Evolutionary conservation across 2,888 invertebrate genomes (phyloP), one percentile per base, ranked within the genome.

Genomic region (Orthonychiurus folsomi): DNA sequence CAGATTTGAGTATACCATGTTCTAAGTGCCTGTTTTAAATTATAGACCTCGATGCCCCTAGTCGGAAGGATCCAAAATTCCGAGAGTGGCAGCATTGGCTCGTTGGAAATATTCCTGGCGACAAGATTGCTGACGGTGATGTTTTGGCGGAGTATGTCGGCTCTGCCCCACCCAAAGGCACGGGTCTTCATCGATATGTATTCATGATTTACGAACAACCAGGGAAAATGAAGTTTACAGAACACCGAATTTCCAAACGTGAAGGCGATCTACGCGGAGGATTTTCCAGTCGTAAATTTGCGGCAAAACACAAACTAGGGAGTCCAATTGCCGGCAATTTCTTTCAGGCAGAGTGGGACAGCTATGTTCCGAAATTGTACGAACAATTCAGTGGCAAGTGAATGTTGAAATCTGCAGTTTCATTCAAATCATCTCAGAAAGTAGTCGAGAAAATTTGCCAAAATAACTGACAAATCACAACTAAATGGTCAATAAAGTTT

Each of bases 311-410:
- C 76, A 82, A 84, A 1, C 79, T 94, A 18, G 90, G 88, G 0
- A 79, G 84, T 57, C 92, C 93, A 0, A 79, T 93, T 23, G 90
- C 90, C 60, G 93, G 89, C 20, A 94, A 93, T 76, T 86, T 92
- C 75, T 94, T 85, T 76, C 86, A 87, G 75, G 92, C 93, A 0
- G 84, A 89, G 76, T 93, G 83, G 77, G 93, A 94, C 75, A 88
- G 88, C 72, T 93, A 92, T 74, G 93, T 93, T 0, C 93, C 93
- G 0, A 82, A 83, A 64, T 79, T 93, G 3, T 90, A 93, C 78
- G 86, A 91, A 75, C 88, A 93, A 74, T 79, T 93, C 64, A 84
- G 83, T 15, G 84, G 69, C 24, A 63, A 69, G 52, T 69, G 66
- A 63, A 59, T n/a, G n/a, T n/a, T n/a, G n/a, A n/a, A n/a, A n/a